phyloP scores from a whole-genome alignment of 2,113 vertebrate genomes.

The Perca fluviatilis region DNA sequence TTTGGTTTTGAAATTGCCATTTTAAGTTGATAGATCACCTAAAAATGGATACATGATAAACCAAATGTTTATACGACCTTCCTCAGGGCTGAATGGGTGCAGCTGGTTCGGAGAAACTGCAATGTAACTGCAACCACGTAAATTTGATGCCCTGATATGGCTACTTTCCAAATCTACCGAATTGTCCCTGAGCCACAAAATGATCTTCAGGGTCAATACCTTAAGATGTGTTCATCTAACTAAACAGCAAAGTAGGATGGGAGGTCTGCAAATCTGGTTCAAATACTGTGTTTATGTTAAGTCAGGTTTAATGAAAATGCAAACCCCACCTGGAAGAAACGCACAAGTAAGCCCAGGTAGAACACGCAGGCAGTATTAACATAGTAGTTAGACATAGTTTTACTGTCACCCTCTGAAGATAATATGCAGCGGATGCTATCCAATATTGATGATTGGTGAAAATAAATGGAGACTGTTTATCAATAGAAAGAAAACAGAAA shows the following conservation, averaged over 20 bases:
- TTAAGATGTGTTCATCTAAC: background rate
- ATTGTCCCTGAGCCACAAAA: background rate
- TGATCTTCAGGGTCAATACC: background rate
- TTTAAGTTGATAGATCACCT: slow-evolving; percentile 17
- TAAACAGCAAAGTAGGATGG: background rate
- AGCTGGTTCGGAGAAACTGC: background rate
- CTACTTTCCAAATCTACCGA: background rate
- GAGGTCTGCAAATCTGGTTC: background rate
- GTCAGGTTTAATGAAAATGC: slow-evolving; percentile 42
- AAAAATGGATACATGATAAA: background rate
- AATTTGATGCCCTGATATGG: background rate
- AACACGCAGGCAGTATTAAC: background rate
- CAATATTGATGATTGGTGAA: no score
- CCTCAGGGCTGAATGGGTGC: background rate
- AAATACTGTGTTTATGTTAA: slow-evolving; percentile 22
- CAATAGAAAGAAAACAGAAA: no score
- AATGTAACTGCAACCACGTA: background rate
- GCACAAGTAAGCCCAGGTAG: slow-evolving; percentile 8
- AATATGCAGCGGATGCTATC: no score
- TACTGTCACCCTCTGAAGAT: no score
- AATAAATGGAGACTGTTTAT: no score
- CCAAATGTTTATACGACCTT: background rate
- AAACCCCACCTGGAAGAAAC: slow-evolving; percentile 18
- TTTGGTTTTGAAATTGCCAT: slow-evolving; percentile 11
- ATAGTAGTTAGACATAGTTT: no score